phyloP scores from a whole-genome alignment of 1,140 invertebrate genomes.

The Aradophagus sp. region DNA sequence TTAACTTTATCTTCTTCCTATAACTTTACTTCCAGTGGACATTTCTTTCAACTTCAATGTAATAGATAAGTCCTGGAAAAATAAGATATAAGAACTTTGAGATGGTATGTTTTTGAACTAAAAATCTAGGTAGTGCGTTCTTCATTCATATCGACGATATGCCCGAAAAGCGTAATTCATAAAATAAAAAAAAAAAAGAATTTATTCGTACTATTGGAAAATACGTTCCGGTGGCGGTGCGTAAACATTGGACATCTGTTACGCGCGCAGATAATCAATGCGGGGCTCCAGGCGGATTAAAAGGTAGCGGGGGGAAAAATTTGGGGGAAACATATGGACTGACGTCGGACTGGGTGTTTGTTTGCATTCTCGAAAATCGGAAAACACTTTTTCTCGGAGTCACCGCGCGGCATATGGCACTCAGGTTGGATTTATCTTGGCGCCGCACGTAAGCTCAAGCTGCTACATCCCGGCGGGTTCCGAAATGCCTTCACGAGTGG shows the following conservation, averaged over 20 bases:
- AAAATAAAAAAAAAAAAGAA: conserved; percentile 11
- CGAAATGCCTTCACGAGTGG: conserved; percentile 25
- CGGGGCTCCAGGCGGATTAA: conserved; percentile 1
- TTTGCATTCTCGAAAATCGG: conserved; percentile 28
- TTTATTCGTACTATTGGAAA: background rate
- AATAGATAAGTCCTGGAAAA: too few relatives aligned
- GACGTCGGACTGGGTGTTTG: conserved; percentile 6
- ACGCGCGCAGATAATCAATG: conserved; percentile 15
- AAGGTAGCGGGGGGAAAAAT: too few relatives aligned
- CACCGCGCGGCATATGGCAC: conserved; percentile 27
- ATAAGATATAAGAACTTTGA: too few relatives aligned
- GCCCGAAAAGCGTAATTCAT: too few relatives aligned
- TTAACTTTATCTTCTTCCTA: too few relatives aligned
- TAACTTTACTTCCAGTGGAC: too few relatives aligned
- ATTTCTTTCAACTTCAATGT: background rate
- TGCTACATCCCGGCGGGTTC: conserved; percentile 8
- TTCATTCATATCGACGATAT: too few relatives aligned
- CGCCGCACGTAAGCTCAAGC: conserved; percentile 23
- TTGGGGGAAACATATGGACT: conserved; percentile 7
- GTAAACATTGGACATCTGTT: conserved; percentile 15
- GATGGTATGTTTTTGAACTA: too few relatives aligned
- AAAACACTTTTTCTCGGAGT: conserved; percentile 30
- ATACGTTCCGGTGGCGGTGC: too few relatives aligned
- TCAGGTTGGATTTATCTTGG: conserved; percentile 24
- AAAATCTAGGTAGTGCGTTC: too few relatives aligned